Percentiles rank a stretch among this genome's conserved stretches.
Conservation (phyloP, 1,140 invertebrate genomes). For the Xylocopa sonorina region DNA sequence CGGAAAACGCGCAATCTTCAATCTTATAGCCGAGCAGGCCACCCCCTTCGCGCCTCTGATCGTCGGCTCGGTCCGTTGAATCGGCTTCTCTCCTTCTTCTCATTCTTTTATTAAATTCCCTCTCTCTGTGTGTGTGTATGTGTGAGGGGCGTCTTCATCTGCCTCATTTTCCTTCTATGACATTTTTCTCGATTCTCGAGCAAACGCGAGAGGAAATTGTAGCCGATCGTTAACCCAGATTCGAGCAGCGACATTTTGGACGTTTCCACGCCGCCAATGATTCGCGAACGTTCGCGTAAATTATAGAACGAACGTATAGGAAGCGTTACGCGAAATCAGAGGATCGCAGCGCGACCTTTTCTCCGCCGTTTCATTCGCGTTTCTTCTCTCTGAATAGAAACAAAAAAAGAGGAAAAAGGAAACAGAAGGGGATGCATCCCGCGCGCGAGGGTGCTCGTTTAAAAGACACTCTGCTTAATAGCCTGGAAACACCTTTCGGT, state of each 20-base stretch:
- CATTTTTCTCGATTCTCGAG: conserved; percentile 26
- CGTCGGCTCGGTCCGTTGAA: background rate
- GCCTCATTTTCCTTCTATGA: conserved; percentile 33
- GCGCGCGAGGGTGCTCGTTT: background rate
- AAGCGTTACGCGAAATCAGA: background rate
- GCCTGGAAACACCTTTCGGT: conserved; percentile 24
- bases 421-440: no score
- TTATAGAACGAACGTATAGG: no score
- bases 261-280: conserved; percentile 33
- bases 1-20: conserved; percentile 55
- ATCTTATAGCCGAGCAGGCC: conserved; percentile 52
- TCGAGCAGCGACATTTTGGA: conserved; percentile 33
- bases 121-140: no score
- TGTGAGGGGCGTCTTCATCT: conserved; percentile 30
- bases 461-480: conserved; percentile 29
- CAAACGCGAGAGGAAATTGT: background rate
- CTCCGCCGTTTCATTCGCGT: no score
- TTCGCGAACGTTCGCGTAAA: conserved; percentile 14
- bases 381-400: background rate
- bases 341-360: no score
- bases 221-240: conserved; percentile 64
- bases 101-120: conserved; percentile 50
- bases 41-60: background rate
- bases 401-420: background rate
- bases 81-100: conserved; percentile 21